These are phyloP conservation scores for Drosophila prosaltans DNA, from an alignment of 1,140 invertebrate species.

Conservation along the genomic window DNA sequence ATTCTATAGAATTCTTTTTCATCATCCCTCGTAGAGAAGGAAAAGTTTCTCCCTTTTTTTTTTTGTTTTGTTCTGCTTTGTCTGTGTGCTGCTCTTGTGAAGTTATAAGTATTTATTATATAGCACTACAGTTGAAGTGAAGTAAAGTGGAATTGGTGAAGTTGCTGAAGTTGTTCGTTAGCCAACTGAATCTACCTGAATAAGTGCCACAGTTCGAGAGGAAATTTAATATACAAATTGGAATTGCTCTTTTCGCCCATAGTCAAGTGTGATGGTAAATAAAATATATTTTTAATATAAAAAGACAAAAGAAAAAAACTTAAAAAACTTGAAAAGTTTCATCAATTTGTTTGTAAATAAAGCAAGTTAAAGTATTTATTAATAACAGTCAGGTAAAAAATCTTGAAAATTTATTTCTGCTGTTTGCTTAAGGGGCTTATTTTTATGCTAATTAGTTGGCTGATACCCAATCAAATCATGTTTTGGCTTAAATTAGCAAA, in stretches of 20 bases:
- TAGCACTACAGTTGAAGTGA: slow-evolving; percentile 2
- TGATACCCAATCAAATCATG: too few species aligned
- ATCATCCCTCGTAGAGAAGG: not conserved
- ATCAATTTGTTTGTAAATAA: not conserved
- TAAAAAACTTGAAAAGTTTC: not conserved
- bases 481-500: too few species aligned
- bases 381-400: too few species aligned
- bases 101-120: slow-evolving; percentile 7
- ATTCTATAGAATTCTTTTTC: not conserved
- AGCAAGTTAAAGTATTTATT: too few species aligned
- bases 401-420: too few species aligned
- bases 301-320: not conserved
- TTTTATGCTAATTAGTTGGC: too few species aligned
- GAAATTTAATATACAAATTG: not conserved
- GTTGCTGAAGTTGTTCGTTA: not conserved
- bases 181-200: not conserved
- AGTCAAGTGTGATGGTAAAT: not conserved
- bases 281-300: not conserved
- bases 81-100: not conserved
- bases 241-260: not conserved
- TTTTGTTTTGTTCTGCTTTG: not conserved
- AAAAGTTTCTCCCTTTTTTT: not conserved
- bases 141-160: slow-evolving; percentile 2
- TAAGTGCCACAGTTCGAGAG: not conserved
- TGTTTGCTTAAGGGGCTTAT: too few species aligned